Conservation (phyloP, 2,888 invertebrate species). For the Plusia festucae region DNA sequence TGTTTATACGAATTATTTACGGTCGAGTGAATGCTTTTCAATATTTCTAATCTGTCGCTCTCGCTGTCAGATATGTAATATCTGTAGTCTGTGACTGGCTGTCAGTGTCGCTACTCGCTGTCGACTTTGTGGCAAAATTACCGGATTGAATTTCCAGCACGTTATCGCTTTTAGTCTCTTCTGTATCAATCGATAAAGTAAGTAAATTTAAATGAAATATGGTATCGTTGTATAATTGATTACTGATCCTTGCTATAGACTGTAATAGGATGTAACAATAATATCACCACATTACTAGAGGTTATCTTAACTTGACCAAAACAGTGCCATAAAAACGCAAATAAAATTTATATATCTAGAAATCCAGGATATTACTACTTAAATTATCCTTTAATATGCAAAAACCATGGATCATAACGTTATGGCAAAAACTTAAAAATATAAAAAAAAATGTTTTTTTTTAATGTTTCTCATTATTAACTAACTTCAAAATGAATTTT, state of each 20-base stretch:
- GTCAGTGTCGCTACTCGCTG: not conserved
- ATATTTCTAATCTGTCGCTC: too few relatives aligned
- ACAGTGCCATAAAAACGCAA: not conserved
- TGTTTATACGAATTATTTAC: too few relatives aligned
- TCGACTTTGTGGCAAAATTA: constrained; percentile 19
- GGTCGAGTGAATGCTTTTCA: too few relatives aligned
- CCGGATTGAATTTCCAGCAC: constrained; percentile 19
- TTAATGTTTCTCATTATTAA: too few relatives aligned
- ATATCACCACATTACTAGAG: constrained; percentile 17
- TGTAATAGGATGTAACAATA: not conserved
- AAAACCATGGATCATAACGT: too few relatives aligned
- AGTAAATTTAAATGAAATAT: not conserved
- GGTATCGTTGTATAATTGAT: not conserved
- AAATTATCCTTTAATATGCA: too few relatives aligned
- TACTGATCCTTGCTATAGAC: not conserved
- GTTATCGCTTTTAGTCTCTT: constrained; percentile 8
- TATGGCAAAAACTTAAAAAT: too few relatives aligned
- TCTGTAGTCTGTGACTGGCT: too few relatives aligned
- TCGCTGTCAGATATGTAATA: too few relatives aligned
- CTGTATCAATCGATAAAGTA: not conserved
- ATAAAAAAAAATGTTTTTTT: too few relatives aligned
- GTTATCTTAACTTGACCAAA: constrained; percentile 30
- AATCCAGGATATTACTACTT: not conserved
- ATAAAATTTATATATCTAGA: not conserved
- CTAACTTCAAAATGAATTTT: too few relatives aligned